Conservation (phyloP, 2,797 vertebrate species). For the Dermochelys coriacea region DNA sequence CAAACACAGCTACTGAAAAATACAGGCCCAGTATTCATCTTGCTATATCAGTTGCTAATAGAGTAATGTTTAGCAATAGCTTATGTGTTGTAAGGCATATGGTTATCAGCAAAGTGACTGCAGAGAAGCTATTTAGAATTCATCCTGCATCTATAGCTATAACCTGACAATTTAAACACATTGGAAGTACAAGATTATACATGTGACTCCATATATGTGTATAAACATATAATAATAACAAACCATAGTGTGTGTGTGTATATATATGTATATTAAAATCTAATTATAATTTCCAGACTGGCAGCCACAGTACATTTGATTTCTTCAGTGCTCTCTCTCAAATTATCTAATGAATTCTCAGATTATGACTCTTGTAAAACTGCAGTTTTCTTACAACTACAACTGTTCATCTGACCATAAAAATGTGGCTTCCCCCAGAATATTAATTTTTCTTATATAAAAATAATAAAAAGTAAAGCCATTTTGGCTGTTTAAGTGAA, state of each 20-base stretch:
- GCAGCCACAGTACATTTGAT: constrained; percentile 56
- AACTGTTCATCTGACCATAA: constrained; percentile 8
- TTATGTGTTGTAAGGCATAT: constrained; percentile 62
- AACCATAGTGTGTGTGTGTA: constrained; percentile 37
- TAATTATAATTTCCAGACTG: constrained; percentile 66
- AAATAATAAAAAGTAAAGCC: neutral
- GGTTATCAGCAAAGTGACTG: constrained; percentile 68
- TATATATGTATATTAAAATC: constrained; percentile 61
- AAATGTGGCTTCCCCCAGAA: constrained; percentile 8
- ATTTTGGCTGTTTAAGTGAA: neutral
- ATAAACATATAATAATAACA: constrained; percentile 63
- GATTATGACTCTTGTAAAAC: constrained; percentile 34
- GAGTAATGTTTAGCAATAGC: constrained; percentile 50
- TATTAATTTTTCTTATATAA: constrained; percentile 35
- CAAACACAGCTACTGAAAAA: constrained; percentile 44
- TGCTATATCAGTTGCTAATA: constrained; percentile 39
- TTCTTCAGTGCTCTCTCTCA: constrained; percentile 57
- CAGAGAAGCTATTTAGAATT: constrained; percentile 67
- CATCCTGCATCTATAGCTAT: constrained; percentile 35
- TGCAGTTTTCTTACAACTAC: constrained; percentile 22
- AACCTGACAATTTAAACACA: constrained; percentile 60
- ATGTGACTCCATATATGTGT: neutral
- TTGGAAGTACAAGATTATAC: neutral
- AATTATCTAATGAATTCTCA: constrained; percentile 56
- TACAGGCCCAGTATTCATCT: neutral